A percentile compares a stretch with the other conserved stretches of the same genome.
These are phyloP conservation scores for Pristionchus exspectatus DNA, from an alignment of 2,888 invertebrate species.

Conservation along the genomic window DNA sequence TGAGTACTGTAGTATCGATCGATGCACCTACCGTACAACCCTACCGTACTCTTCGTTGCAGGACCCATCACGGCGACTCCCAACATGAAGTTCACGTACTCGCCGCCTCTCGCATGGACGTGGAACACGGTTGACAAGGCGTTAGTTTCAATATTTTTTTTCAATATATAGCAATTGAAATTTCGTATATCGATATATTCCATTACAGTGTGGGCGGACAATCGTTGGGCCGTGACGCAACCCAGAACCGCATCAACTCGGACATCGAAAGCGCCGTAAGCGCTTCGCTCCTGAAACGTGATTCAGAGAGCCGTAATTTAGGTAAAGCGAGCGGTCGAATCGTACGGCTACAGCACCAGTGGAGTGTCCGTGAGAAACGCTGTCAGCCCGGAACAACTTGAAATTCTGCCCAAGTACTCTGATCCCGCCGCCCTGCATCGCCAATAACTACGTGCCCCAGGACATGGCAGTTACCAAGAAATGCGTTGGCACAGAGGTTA, in stretches of 20 bases:
- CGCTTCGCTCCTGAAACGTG: not conserved
- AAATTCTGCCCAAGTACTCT: not conserved
- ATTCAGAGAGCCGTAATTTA: not conserved
- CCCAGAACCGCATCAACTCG: not conserved
- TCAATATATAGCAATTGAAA: no score
- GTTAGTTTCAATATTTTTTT: no score
- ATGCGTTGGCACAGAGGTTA: not conserved
- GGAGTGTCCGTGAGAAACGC: conserved; percentile 26
- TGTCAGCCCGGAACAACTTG: not conserved
- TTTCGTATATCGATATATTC: no score
- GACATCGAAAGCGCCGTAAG: conserved; percentile 22
- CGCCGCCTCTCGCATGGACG: not conserved
- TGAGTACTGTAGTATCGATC: not conserved
- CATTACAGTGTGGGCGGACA: no score
- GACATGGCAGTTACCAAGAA: conserved; percentile 3
- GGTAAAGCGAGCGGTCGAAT: conserved; percentile 19
- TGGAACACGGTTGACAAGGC: not conserved
- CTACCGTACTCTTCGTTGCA: not conserved
- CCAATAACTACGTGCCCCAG: not conserved
- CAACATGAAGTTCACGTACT: not conserved
- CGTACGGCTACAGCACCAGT: conserved; percentile 18
- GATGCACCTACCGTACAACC: not conserved
- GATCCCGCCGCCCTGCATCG: not conserved
- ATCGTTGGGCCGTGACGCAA: not conserved
- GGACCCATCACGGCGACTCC: conserved; percentile 40